Evolutionary conservation across 2,797 vertebrate genomes (phyloP).

Genomic region (Dicrostonyx torquatus): DNA sequence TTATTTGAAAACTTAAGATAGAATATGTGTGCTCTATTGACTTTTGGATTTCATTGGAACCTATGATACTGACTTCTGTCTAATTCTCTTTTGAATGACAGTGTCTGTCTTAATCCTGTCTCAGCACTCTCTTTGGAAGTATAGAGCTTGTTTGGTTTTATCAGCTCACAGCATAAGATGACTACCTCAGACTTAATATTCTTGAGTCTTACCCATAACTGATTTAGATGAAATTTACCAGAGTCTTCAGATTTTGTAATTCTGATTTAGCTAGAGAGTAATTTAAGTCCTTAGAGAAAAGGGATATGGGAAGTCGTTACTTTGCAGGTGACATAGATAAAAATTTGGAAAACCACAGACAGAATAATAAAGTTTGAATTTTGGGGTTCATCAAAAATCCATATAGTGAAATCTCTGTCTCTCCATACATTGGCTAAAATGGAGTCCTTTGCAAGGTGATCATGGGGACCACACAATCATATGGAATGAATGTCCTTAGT

Average conservation of each 20-base stretch:
- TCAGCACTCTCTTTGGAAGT: neutral
- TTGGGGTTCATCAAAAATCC: neutral
- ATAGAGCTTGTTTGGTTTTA: neutral
- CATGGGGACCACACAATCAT: neutral
- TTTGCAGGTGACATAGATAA: neutral
- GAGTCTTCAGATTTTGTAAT: neutral
- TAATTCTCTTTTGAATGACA: neutral
- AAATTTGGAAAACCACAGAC: neutral
- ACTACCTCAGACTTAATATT: neutral
- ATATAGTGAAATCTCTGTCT: neutral
- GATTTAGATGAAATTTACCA: neutral
- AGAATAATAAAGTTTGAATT: neutral
- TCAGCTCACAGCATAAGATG: neutral
- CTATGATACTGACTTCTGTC: neutral
- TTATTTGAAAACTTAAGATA: too few species aligned
- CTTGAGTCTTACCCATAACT: neutral
- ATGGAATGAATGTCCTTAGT: neutral
- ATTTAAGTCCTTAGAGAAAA: neutral
- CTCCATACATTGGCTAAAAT: neutral
- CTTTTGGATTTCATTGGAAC: neutral
- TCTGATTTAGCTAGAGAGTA: neutral
- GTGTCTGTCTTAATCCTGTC: neutral
- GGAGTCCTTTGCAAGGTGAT: neutral
- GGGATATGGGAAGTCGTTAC: neutral
- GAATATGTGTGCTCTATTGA: neutral